Percentiles rank a stretch among this genome's conserved stretches.
Conservation (phyloP, 2,113 vertebrate species). For the Forbesichthys papilliferus region DNA sequence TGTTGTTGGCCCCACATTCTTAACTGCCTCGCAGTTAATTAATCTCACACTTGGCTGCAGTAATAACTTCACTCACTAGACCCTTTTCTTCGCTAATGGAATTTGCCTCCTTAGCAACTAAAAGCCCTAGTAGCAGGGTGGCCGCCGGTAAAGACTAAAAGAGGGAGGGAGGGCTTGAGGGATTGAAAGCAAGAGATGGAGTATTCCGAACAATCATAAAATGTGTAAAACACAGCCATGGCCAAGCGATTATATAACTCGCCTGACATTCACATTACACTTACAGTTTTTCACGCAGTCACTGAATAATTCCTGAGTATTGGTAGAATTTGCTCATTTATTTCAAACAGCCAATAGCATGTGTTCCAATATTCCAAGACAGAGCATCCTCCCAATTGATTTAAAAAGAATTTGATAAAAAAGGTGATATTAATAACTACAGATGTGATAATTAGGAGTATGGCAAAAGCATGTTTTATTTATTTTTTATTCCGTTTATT, state of each 20-base stretch:
- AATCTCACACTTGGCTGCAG: constrained; percentile 74
- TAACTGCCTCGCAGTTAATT: constrained; percentile 76
- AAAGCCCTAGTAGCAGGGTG: constrained; percentile 51
- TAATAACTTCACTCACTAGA: constrained; percentile 76
- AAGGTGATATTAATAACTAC: too few relatives aligned
- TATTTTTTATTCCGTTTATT: too few relatives aligned
- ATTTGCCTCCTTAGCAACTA: constrained; percentile 59
- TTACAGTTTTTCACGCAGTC: not conserved
- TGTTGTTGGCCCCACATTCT: constrained; percentile 50
- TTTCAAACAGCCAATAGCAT: too few relatives aligned
- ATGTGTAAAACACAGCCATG: constrained; percentile 14
- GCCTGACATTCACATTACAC: constrained; percentile 21
- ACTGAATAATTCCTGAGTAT: too few relatives aligned
- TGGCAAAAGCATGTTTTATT: too few relatives aligned
- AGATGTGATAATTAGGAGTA: too few relatives aligned
- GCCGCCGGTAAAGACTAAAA: not conserved
- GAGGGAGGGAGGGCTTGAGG: not conserved
- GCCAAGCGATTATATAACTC: constrained; percentile 20
- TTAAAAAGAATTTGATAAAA: too few relatives aligned
- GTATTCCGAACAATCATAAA: constrained; percentile 28
- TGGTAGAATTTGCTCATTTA: too few relatives aligned
- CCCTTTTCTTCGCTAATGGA: constrained; percentile 63
- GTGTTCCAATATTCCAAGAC: too few relatives aligned
- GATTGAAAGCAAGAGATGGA: not conserved
- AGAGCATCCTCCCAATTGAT: too few relatives aligned